These are phyloP conservation scores for Carcina quercana DNA, from an alignment of 2,888 invertebrate species.

Conservation along the genomic window DNA sequence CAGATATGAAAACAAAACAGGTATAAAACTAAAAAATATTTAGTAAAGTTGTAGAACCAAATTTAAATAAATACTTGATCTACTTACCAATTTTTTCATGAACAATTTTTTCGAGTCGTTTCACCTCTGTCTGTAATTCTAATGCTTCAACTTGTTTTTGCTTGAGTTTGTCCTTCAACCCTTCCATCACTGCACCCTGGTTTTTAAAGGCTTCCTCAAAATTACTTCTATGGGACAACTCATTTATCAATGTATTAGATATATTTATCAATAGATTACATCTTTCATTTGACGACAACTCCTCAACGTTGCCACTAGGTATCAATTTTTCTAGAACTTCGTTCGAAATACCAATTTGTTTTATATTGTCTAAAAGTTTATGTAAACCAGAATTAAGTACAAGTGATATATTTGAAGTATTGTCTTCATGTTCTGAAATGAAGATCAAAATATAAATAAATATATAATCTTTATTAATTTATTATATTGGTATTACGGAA, in stretches of 20 bases:
- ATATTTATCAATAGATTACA: conserved; percentile 28
- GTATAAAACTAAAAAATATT: too few relatives aligned
- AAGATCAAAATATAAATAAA: conserved; percentile 4
- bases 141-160: conserved; percentile 29
- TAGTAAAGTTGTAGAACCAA: conserved; percentile 2
- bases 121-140: conserved; percentile 27
- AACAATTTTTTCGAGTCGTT: conserved; percentile 25
- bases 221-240: conserved; percentile 25
- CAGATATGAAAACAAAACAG: too few relatives aligned
- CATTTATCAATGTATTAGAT: conserved; percentile 25
- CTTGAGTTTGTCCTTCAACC: conserved; percentile 25
- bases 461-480: neutral
- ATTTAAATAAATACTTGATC: too few relatives aligned
- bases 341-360: conserved; percentile 20
- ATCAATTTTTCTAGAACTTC: conserved; percentile 25
- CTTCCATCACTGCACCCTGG: conserved; percentile 22
- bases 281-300: conserved; percentile 16
- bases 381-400: conserved; percentile 24
- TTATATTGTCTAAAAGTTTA: conserved; percentile 24
- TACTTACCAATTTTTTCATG: conserved; percentile 34
- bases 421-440: conserved; percentile 26
- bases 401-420: conserved; percentile 17
- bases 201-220: conserved; percentile 27
- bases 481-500: conserved; percentile 1
- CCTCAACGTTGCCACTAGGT: conserved; percentile 7